phyloP scores from a whole-genome alignment of 2,113 vertebrate species.

The Cepphus grylle region DNA sequence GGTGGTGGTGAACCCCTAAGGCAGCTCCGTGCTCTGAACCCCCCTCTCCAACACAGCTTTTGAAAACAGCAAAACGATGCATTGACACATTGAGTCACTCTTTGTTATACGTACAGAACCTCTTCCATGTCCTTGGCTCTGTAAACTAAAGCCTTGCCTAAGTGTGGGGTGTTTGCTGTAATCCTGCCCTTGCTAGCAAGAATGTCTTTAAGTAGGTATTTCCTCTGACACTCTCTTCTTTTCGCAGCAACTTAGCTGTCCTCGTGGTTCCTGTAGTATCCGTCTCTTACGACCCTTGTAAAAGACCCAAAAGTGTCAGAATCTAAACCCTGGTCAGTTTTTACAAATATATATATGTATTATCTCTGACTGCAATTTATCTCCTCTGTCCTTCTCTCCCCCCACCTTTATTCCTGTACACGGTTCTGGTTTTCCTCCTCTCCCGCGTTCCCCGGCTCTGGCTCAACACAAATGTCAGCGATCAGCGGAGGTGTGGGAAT shows the following conservation, averaged over 20 bases:
- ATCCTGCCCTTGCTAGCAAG: not conserved
- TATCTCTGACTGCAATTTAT: not conserved
- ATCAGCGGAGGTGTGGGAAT: rapidly evolving
- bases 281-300: too few relatives aligned
- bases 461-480: rapidly evolving
- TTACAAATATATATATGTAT: too few relatives aligned
- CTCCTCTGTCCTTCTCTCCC: not conserved
- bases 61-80: rapidly evolving
- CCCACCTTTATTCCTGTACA: rapidly evolving
- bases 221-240: not conserved
- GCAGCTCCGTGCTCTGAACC: not conserved
- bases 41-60: rapidly evolving
- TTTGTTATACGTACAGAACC: rapidly evolving
- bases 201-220: too few relatives aligned
- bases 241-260: rapidly evolving
- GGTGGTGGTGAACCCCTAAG: rapidly evolving
- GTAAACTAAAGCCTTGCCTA: rapidly evolving
- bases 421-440: not conserved
- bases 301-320: not conserved
- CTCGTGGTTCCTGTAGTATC: rapidly evolving
- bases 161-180: not conserved
- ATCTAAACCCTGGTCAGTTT: not conserved
- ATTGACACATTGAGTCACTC: rapidly evolving
- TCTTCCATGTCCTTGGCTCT: rapidly evolving
- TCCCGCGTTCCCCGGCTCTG: not conserved